phyloP scores from a whole-genome alignment of 2,113 vertebrate genomes.

The Bubo blakistoni region DNA sequence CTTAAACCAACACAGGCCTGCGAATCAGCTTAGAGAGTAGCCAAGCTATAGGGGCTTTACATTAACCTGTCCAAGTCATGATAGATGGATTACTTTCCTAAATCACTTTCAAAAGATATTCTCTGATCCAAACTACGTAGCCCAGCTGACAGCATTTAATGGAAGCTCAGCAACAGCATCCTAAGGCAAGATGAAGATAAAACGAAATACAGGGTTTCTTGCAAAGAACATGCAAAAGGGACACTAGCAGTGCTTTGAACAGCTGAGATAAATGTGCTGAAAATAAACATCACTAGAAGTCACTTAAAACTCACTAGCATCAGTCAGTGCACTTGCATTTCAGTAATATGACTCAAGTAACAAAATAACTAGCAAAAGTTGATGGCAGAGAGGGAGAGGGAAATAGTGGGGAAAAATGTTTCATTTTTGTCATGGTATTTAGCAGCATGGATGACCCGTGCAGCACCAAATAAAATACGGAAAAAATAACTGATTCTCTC shows the following conservation, averaged over 20 bases:
- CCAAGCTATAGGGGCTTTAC: not conserved
- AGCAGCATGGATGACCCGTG: accelerated
- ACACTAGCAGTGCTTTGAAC: not conserved
- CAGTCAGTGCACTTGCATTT: not conserved
- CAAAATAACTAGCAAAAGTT: not conserved
- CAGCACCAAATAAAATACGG: not conserved
- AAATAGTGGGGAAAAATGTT: accelerated
- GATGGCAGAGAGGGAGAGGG: not conserved
- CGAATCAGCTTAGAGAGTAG: not conserved
- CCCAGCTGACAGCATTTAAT: not conserved
- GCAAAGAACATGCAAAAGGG: not conserved
- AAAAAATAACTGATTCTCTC: not conserved
- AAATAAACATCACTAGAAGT: not conserved
- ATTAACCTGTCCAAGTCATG: not conserved
- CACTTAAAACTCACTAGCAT: not conserved
- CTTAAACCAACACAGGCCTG: not conserved
- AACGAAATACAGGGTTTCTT: not conserved
- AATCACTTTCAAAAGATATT: not conserved
- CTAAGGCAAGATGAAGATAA: not conserved
- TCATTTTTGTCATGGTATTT: not conserved
- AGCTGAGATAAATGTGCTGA: accelerated
- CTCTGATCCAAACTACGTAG: not conserved
- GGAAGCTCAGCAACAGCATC: not conserved
- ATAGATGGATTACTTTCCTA: not conserved
- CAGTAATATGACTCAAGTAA: not conserved